Evolutionary conservation across 2,797 vertebrate species (phyloP).

Genomic region (Sebastes vulpes): DNA sequence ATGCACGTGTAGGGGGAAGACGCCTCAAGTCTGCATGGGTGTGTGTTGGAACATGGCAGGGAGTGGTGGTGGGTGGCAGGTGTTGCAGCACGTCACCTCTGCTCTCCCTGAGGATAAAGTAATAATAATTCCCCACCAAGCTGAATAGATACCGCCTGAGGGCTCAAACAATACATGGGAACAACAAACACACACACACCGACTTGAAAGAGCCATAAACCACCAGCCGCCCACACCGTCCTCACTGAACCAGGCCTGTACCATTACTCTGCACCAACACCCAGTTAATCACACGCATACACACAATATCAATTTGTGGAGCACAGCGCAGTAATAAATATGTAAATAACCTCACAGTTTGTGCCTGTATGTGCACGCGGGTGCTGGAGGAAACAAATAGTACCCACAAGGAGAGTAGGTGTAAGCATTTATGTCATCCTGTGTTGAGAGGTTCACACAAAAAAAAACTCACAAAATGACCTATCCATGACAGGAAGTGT

Average conservation of each 20-base stretch:
- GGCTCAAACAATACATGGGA: conserved; percentile 51
- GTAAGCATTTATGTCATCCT: conserved; percentile 45
- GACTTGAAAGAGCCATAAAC: conserved; percentile 62
- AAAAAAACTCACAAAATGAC: conserved; percentile 25
- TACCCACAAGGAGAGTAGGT: conserved; percentile 13
- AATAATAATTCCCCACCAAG: conserved; percentile 57
- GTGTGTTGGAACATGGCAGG: conserved; percentile 13
- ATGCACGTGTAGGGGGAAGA: conserved; percentile 4
- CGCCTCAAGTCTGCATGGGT: background rate
- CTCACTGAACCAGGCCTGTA: conserved; percentile 46
- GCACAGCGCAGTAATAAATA: conserved; percentile 68
- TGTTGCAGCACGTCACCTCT: conserved; percentile 30
- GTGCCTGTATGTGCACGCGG: background rate
- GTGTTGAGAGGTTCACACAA: conserved; percentile 20
- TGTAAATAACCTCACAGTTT: conserved; percentile 62
- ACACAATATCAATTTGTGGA: conserved; percentile 54
- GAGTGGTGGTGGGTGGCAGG: background rate
- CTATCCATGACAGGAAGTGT: conserved; percentile 39
- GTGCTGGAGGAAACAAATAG: conserved; percentile 33
- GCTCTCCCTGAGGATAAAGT: conserved; percentile 40
- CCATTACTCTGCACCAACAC: conserved; percentile 44
- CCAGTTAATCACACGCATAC: conserved; percentile 49
- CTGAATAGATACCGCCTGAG: conserved; percentile 48
- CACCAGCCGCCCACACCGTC: conserved; percentile 46
- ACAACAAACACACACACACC: conserved; percentile 36